phyloP scores from a whole-genome alignment of 2,797 vertebrate genomes.

The Microchirus variegatus region DNA sequence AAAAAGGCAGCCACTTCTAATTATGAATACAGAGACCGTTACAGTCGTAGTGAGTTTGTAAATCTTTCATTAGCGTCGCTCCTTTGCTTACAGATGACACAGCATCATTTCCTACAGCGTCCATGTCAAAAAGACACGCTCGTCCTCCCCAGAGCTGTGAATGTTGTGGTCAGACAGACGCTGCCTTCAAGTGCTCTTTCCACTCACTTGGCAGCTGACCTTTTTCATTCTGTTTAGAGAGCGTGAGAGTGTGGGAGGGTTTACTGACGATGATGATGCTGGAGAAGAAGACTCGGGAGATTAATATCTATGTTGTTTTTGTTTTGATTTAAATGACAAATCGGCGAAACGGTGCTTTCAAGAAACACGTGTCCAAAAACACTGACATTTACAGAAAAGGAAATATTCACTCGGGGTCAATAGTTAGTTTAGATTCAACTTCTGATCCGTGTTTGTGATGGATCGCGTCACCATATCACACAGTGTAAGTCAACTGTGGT shows the following conservation, averaged over 20 bases:
- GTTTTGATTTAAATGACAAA: conserved; percentile 27
- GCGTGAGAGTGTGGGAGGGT: conserved; percentile 20
- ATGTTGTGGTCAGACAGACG: conserved; percentile 49
- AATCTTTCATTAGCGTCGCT: too few species aligned
- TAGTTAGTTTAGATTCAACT: too few species aligned
- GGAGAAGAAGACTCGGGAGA: too few species aligned
- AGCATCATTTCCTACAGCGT: conserved; percentile 17
- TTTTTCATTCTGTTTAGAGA: conserved; percentile 59
- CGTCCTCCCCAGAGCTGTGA: conserved; percentile 39
- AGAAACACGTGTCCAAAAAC: neutral
- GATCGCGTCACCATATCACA: neutral
- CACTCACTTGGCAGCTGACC: conserved; percentile 66
- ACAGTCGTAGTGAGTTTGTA: too few species aligned
- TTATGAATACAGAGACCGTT: neutral
- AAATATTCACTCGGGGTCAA: neutral
- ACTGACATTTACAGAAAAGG: conserved; percentile 15
- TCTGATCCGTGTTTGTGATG: conserved; percentile 13
- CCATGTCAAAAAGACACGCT: conserved; percentile 38
- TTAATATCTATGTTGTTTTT: conserved; percentile 14
- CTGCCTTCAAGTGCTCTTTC: conserved; percentile 62
- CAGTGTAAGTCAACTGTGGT: too few species aligned
- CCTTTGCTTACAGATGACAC: too few species aligned
- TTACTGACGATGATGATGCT: conserved; percentile 35
- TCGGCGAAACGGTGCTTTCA: conserved; percentile 4
- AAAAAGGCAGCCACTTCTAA: neutral